phyloP scores from a whole-genome alignment of 1,140 invertebrate genomes.

The Heterodera schachtii region DNA sequence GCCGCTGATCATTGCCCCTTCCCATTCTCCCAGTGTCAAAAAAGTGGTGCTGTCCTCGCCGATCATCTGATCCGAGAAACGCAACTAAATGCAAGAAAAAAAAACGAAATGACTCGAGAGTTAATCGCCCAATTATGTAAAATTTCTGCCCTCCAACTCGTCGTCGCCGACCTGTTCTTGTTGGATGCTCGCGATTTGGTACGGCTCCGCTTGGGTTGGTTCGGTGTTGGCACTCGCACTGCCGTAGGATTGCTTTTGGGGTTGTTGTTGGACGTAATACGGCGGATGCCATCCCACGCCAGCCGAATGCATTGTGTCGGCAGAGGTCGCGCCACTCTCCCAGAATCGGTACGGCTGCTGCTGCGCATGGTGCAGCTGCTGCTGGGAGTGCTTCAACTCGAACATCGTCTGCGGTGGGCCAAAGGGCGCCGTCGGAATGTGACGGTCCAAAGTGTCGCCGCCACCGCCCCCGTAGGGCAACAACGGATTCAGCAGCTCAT shows the following conservation, averaged over 20 bases:
- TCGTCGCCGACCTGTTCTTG: conserved; percentile 37
- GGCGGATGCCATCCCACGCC: neutral
- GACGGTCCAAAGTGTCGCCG: neutral
- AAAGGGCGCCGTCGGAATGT: neutral
- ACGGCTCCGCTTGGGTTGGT: conserved; percentile 44
- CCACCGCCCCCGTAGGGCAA: conserved; percentile 7
- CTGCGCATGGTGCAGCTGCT: conserved; percentile 20
- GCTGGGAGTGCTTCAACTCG: conserved; percentile 7
- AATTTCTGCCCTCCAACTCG: neutral
- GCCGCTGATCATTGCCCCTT: conserved; percentile 43
- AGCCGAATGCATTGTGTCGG: neutral
- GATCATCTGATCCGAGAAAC: conserved; percentile 38
- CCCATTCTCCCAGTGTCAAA: conserved; percentile 42
- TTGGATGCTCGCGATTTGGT: conserved; percentile 51
- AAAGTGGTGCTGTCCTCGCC: conserved; percentile 47
- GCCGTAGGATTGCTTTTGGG: conserved; percentile 26
- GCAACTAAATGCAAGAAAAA: conserved; percentile 35
- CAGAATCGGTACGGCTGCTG: conserved; percentile 12
- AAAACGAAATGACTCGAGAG: neutral
- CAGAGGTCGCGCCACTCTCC: neutral
- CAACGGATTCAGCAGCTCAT: conserved; percentile 36
- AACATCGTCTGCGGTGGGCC: neutral
- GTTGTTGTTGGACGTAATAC: conserved; percentile 25
- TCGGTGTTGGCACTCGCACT: conserved; percentile 52
- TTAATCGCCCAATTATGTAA: neutral